Evolutionary conservation across 2,797 vertebrate species (phyloP).

Genomic region (Selene dorsalis): DNA sequence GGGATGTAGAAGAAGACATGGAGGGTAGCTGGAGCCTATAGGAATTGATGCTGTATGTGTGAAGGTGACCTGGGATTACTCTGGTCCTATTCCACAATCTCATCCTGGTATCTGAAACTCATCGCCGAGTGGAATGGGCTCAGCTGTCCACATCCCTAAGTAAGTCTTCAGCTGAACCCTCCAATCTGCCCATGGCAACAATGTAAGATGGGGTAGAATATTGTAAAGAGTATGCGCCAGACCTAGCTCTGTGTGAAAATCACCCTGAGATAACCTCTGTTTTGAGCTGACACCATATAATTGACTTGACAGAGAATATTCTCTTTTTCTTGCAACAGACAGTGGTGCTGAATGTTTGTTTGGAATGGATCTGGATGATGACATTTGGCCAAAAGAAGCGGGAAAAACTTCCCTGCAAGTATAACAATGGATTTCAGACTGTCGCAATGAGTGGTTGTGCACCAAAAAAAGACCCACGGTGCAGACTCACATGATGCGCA

Average conservation of each 20-base stretch:
- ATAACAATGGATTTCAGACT: conserved; percentile 23
- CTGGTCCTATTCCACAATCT: conserved; percentile 71
- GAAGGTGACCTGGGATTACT: conserved; percentile 80
- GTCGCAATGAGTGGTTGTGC: no score
- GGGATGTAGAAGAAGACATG: conserved; percentile 33
- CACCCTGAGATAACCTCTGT: neutral
- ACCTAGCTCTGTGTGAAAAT: neutral
- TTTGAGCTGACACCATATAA: neutral
- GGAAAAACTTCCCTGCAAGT: conserved; percentile 26
- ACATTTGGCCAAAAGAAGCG: conserved; percentile 33
- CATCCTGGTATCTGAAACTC: conserved; percentile 73
- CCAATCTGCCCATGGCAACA: conserved; percentile 60
- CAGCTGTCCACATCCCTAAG: conserved; percentile 63
- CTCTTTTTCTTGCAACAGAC: conserved; percentile 20
- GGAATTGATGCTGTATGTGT: conserved; percentile 51
- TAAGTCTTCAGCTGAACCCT: conserved; percentile 58
- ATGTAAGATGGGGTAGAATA: conserved; percentile 43
- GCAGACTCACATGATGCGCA: no score
- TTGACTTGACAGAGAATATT: conserved; percentile 23
- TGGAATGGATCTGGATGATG: conserved; percentile 42
- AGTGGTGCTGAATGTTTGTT: conserved; percentile 28
- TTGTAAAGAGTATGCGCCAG: neutral
- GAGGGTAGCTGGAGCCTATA: conserved; percentile 21
- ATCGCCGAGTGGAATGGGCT: conserved; percentile 70
- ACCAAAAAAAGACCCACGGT: no score